Percentiles rank a stretch among this genome's conserved stretches.
These are phyloP conservation scores for Patella pellucida DNA, from an alignment of 2,888 invertebrate genomes.

Conservation along the genomic window DNA sequence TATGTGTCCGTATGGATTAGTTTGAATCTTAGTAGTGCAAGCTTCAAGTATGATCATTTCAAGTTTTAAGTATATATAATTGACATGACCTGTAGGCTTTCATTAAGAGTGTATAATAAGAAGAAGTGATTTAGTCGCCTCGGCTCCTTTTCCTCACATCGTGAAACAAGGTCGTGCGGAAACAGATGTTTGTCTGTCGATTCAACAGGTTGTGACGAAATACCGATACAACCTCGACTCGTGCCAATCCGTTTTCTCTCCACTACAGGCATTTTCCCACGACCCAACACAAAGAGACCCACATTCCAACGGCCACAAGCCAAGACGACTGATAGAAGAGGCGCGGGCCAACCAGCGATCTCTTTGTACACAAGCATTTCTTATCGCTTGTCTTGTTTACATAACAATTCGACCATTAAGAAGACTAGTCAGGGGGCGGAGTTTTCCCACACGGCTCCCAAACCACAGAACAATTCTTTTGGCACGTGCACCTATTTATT, in stretches of 20 bases:
- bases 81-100: too few species aligned
- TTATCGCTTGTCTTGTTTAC: constrained; percentile 28
- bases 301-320: constrained; percentile 23
- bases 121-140: too few species aligned
- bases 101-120: too few species aligned
- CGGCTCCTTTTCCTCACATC: too few species aligned
- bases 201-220: constrained; percentile 8
- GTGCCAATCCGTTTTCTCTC: constrained; percentile 21
- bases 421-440: constrained; percentile 43
- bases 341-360: constrained; percentile 25
- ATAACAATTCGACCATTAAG: constrained; percentile 32
- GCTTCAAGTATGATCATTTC: too few species aligned
- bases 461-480: constrained; percentile 47
- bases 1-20: too few species aligned
- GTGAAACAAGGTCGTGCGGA: not conserved
- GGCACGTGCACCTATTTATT: constrained; percentile 56
- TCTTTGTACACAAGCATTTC: constrained; percentile 27
- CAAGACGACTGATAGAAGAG: constrained; percentile 18
- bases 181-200: not conserved
- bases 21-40: too few species aligned
- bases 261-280: constrained; percentile 26
- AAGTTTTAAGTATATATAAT: too few species aligned
- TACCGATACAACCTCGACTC: constrained; percentile 16
- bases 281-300: constrained; percentile 22
- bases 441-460: constrained; percentile 63